Base-by-base conservation (phyloP, 2,888 invertebrate species). In the Anagyrus pseudococci region DNA sequence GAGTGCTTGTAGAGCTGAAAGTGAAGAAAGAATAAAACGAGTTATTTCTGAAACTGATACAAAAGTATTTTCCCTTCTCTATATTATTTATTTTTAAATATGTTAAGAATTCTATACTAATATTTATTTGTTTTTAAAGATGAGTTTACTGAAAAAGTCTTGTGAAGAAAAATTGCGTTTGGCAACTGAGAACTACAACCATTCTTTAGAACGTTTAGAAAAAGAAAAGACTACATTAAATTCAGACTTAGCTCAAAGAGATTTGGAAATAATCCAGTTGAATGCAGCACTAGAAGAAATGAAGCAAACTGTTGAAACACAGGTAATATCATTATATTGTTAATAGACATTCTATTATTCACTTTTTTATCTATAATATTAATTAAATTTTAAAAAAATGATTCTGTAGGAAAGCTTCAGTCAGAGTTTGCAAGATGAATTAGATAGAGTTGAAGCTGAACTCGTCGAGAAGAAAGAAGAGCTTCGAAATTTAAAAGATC, bases 351-450 rank as follows among this genome's bases (percentile, higher is more conserved):
- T 13, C 7, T 6, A 6, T 43, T 43, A 43, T 43, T 43, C 17
- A 10, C 17, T 17, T 43, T 17, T 22, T 13, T 4, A 20, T 53
- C 15, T 40, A 40, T 40, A 7, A 20, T 7, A 53, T 22, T 4
- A 53, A 46, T 7, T 46, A 20, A 8, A 46, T 46, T 22, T 46
- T 10, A 20, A 13, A 41, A 41, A n/a, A n/a, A n/a, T n/a, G n/a
- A n/a, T n/a, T n/a, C n/a, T 63, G 37, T 62, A 77, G 79, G 79
- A 77, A 55, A 80, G 78, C 64, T 79, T 79, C 49, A 75, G 78
- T 60, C 78, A 79, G 60, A 80, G 80, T 66, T 70, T 80, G 17
- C 80, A 80, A 68, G 68, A 72, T 15, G 80, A 80, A 65, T 68
- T 80, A 29, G 80, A 80, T 64, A 73, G 75, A 4, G 77, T 76